Percentiles rank a stretch among this genome's conserved stretches.
These are phyloP conservation scores for Aethina tumida DNA, from an alignment of 1,140 invertebrate genomes.

Conservation along the genomic window DNA sequence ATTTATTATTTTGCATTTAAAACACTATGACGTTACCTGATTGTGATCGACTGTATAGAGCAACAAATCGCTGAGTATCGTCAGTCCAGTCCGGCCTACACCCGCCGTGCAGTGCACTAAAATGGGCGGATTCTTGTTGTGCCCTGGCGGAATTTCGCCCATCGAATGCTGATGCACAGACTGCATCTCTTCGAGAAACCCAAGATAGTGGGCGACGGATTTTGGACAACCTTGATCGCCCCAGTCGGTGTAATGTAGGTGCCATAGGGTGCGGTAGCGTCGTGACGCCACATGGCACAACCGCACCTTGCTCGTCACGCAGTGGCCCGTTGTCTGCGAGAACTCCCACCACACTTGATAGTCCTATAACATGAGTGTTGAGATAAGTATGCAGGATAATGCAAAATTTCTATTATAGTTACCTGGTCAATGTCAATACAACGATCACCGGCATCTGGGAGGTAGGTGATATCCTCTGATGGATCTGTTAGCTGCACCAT, in stretches of 20 bases:
- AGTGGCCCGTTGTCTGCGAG: conserved; percentile 48
- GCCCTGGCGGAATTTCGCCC: conserved; percentile 51
- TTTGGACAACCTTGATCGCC: conserved; percentile 51
- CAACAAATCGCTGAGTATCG: conserved; percentile 69
- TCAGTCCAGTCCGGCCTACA: conserved; percentile 61
- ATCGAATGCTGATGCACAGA: conserved; percentile 65
- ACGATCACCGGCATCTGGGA: conserved; percentile 43
- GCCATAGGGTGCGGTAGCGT: conserved; percentile 61
- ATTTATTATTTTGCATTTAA: no score
- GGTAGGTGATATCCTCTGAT: conserved; percentile 50
- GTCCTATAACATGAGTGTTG: conserved; percentile 37
- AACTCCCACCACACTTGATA: conserved; percentile 59
- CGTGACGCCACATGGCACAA: conserved; percentile 44
- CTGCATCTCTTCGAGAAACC: conserved; percentile 77
- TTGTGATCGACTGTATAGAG: conserved; percentile 80
- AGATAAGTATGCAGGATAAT: not conserved
- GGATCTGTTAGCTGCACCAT: conserved; percentile 65
- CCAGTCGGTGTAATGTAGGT: conserved; percentile 73
- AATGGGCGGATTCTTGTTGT: conserved; percentile 60
- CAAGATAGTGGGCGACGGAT: conserved; percentile 36
- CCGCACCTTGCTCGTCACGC: conserved; percentile 47
- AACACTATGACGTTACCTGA: conserved; percentile 50
- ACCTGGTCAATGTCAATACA: conserved; percentile 47
- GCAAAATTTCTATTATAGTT: conserved; percentile 11
- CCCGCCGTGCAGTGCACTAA: conserved; percentile 61